Evolutionary conservation across 1,140 invertebrate species (phyloP).

Genomic region (Charaxes varanes): DNA sequence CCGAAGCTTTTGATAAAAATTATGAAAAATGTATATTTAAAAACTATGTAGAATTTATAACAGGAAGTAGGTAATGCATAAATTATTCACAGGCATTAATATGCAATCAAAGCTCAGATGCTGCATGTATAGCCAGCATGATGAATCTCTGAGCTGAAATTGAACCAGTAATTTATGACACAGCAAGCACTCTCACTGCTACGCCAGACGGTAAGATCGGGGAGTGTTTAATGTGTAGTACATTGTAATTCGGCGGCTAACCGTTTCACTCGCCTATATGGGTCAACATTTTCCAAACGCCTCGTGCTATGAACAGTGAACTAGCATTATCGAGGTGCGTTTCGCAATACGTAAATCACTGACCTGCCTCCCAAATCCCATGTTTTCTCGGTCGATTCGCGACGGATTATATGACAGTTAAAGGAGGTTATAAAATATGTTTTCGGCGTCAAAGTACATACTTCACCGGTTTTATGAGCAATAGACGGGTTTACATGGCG

Average conservation of each 20-base stretch:
- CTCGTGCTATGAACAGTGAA: constrained; percentile 43
- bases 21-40: too few species aligned
- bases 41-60: too few species aligned
- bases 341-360: constrained; percentile 37
- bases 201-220: too few species aligned
- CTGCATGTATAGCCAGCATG: too few species aligned
- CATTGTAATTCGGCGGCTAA: constrained; percentile 31
- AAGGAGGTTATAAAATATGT: constrained; percentile 13
- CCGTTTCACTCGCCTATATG: constrained; percentile 35
- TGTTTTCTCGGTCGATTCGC: not conserved
- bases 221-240: constrained; percentile 32
- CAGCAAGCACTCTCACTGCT: too few species aligned
- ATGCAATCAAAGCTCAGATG: too few species aligned
- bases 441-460: constrained; percentile 9
- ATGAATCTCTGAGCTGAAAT: too few species aligned
- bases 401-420: constrained; percentile 8
- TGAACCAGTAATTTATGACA: too few species aligned
- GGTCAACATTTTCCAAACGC: constrained; percentile 65
- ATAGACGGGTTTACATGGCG: constrained; percentile 10
- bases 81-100: too few species aligned
- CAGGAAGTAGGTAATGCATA: too few species aligned
- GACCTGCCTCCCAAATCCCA: constrained; percentile 16
- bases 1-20: too few species aligned
- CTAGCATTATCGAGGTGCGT: constrained; percentile 30
- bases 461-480: constrained; percentile 14